Percentiles rank a stretch among this genome's conserved stretches.
Conservation (phyloP, 1,140 invertebrate genomes). For the Telenomus remus region DNA sequence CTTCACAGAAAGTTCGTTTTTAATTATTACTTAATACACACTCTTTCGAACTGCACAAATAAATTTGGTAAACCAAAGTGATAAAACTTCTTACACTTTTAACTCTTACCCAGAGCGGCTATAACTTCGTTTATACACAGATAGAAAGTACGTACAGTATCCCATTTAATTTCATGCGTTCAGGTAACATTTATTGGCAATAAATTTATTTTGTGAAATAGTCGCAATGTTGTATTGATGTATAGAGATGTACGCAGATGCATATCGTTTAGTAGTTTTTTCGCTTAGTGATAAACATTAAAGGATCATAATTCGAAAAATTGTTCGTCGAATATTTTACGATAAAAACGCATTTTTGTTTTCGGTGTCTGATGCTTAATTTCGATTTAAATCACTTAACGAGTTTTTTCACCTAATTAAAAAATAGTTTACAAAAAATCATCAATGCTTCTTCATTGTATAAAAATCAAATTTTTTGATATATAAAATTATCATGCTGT, state of each 20-base stretch:
- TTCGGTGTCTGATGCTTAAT: background rate
- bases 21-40: too few relatives aligned
- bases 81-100: too few relatives aligned
- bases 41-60: too few relatives aligned
- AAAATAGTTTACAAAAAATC: conserved; percentile 18
- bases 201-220: conserved; percentile 5
- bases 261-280: background rate
- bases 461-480: conserved; percentile 31
- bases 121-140: too few relatives aligned
- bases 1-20: too few relatives aligned
- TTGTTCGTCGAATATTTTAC: background rate
- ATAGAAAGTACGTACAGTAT: too few relatives aligned
- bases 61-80: too few relatives aligned
- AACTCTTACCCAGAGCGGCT: too few relatives aligned
- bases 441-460: conserved; percentile 13
- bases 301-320: background rate
- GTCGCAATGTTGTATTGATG: too few relatives aligned
- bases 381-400: background rate
- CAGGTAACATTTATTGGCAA: conserved; percentile 14
- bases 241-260: background rate
- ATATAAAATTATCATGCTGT: conserved; percentile 25
- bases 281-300: background rate
- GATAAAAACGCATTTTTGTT: too few relatives aligned
- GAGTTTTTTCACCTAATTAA: background rate
- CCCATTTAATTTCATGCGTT: conserved; percentile 1